phyloP scores from a whole-genome alignment of 2,113 vertebrate genomes.

The Cheirogaleus medius region DNA sequence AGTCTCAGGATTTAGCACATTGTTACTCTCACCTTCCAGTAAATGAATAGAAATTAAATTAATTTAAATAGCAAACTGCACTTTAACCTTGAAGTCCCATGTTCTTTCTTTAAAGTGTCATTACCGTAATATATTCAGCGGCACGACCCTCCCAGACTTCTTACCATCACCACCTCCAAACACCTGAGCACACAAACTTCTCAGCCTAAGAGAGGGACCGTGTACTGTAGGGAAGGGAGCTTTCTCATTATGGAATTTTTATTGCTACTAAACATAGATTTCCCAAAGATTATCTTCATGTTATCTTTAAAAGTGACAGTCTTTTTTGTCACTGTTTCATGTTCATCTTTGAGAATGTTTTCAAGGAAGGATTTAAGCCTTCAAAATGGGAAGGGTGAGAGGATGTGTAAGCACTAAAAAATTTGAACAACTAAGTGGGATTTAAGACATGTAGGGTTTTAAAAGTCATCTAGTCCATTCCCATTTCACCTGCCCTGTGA shows the following conservation, averaged over 20 bases:
- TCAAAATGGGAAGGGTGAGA: background rate
- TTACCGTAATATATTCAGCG: background rate
- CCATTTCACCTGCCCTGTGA: background rate
- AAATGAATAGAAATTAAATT: slow-evolving; percentile 28
- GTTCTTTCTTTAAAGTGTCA: background rate
- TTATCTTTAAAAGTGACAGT: background rate
- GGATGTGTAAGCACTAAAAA: background rate
- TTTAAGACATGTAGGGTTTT: background rate
- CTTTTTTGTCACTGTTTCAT: background rate
- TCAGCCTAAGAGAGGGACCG: background rate
- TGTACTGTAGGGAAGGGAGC: background rate
- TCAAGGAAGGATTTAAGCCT: background rate
- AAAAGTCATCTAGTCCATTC: background rate
- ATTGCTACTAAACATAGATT: background rate
- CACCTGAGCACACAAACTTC: background rate
- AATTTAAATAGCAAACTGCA: slow-evolving; percentile 44
- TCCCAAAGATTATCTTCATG: background rate
- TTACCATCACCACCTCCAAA: background rate
- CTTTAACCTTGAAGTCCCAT: slow-evolving; percentile 5
- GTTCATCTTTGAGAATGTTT: slow-evolving; percentile 13
- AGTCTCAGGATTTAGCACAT: background rate
- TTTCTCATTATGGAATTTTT: background rate
- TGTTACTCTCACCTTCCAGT: background rate
- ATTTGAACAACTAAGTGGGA: background rate
- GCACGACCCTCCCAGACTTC: background rate